Evolutionary conservation across 2,888 invertebrate genomes (phyloP).

Genomic region (Chymomyza procnemis): DNA sequence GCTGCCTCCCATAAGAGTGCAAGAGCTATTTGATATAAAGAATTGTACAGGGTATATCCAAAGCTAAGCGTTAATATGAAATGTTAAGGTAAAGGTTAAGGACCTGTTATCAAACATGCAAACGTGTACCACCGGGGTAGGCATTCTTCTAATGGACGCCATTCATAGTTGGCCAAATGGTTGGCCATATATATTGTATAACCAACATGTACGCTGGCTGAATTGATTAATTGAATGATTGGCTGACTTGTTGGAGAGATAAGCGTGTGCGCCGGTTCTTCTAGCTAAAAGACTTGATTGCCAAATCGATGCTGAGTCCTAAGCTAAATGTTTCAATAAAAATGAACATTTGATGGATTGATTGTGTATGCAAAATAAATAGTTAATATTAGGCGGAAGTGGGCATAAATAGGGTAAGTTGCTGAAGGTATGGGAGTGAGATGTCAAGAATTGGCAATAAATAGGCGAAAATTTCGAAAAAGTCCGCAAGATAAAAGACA

Average conservation of each 20-base stretch:
- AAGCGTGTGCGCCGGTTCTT: not conserved
- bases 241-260: not conserved
- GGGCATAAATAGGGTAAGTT: not conserved
- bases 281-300: not conserved
- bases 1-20: not conserved
- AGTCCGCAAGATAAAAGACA: too few species aligned
- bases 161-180: not conserved
- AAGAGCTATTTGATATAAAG: not conserved
- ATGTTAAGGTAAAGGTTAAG: not conserved
- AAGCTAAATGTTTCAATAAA: not conserved
- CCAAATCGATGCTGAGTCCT: not conserved
- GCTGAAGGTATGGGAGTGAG: too few species aligned
- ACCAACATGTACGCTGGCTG: not conserved
- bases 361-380: not conserved
- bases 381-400: not conserved
- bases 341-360: not conserved
- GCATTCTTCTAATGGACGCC: not conserved
- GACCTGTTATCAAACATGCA: not conserved
- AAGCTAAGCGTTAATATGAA: not conserved
- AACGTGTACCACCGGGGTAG: too few species aligned
- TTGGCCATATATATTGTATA: not conserved
- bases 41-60: not conserved
- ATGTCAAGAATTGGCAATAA: too few species aligned
- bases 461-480: too few species aligned
- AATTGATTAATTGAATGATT: not conserved